A percentile compares a stretch with the other conserved stretches of the same genome.
These are phyloP conservation scores for Rhopalosiphum padi DNA, from an alignment of 1,140 invertebrate genomes.

Conservation along the genomic window DNA sequence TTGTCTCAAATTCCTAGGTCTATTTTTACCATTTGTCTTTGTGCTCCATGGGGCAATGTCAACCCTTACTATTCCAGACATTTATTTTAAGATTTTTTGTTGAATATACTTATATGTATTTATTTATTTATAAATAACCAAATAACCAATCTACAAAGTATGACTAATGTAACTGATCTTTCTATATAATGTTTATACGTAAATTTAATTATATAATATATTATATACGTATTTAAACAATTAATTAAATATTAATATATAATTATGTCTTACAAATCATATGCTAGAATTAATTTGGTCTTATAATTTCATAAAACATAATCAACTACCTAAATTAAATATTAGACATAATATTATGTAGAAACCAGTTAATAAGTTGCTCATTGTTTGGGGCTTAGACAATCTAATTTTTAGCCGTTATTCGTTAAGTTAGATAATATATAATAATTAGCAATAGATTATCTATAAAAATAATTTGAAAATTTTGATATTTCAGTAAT, in stretches of 20 bases:
- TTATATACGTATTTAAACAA: not conserved
- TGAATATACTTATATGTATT: not conserved
- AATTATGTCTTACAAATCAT: not conserved
- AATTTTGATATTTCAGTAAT: not conserved
- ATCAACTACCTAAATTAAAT: not conserved
- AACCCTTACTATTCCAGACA: slow-evolving; percentile 47
- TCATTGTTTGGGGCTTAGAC: not conserved
- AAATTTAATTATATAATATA: not conserved
- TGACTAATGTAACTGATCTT: not conserved
- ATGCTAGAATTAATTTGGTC: not conserved
- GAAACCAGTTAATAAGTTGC: not conserved
- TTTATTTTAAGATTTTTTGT: slow-evolving; percentile 47
- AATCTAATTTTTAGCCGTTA: not conserved
- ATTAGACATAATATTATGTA: not conserved
- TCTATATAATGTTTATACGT: not conserved
- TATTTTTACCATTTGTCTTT: slow-evolving; percentile 23
- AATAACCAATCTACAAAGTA: not conserved
- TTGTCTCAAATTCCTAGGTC: not conserved
- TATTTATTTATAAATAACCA: not conserved
- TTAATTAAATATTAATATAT: not conserved
- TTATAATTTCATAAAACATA: not conserved
- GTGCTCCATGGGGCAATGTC: not conserved
- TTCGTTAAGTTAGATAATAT: not conserved
- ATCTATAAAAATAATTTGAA: not conserved
- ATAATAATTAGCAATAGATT: not conserved